A percentile compares a stretch with the other conserved stretches of the same genome.
Evolutionary conservation across 2,888 invertebrate genomes (phyloP).

Genomic region (Fragum fragum): DNA sequence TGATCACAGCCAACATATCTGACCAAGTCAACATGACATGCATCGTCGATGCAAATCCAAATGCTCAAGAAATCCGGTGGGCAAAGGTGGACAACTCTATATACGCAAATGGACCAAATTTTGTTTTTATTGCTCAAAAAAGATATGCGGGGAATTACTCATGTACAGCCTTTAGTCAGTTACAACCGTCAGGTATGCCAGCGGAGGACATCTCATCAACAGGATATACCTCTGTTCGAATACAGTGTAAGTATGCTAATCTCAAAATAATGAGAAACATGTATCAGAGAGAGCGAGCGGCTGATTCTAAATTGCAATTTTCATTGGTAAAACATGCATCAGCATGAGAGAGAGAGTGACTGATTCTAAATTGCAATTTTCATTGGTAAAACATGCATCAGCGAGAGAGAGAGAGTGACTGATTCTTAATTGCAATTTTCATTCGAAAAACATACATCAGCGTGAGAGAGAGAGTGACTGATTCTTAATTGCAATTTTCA

Average conservation of each 20-base stretch:
- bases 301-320: too few species aligned
- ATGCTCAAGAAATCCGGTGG: constrained; percentile 73
- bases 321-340: too few species aligned
- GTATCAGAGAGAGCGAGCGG: too few species aligned
- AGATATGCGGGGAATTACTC: constrained; percentile 77
- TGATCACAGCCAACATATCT: constrained; percentile 67
- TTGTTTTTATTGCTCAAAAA: constrained; percentile 61
- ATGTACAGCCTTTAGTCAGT: constrained; percentile 73
- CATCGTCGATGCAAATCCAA: constrained; percentile 75
- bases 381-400: too few species aligned
- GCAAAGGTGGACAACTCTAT: constrained; percentile 63
- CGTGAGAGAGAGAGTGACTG: too few species aligned
- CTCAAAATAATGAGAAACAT: too few species aligned
- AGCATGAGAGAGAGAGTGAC: too few species aligned
- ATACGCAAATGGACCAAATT: constrained; percentile 57
- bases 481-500: too few species aligned
- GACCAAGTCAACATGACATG: constrained; percentile 70
- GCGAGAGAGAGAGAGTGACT: too few species aligned
- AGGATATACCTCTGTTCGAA: constrained; percentile 71
- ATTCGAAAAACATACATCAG: too few species aligned
- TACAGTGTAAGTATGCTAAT: constrained; percentile 74
- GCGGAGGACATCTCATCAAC: constrained; percentile 60
- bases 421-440: too few species aligned
- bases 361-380: too few species aligned
- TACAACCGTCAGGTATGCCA: constrained; percentile 70